These are phyloP conservation scores for Patiria pectinifera DNA, from an alignment of 53 echinoderm and acorn worm genomes.

Conservation along the genomic window DNA sequence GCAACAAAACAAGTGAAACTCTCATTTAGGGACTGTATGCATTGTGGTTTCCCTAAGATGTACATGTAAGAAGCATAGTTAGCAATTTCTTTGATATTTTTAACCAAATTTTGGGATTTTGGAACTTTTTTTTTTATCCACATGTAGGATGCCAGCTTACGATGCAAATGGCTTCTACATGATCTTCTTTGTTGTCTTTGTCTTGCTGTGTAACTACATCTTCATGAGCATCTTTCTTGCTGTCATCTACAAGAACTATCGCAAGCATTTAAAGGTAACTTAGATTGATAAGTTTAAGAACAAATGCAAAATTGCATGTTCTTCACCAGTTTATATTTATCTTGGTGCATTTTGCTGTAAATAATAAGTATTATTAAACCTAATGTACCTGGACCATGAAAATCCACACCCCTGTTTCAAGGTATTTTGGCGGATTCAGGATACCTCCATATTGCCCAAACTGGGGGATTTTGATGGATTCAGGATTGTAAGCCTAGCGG, in stretches of 20 bases:
- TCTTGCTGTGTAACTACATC: constrained; percentile 91
- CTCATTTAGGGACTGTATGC: no score
- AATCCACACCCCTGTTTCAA: no score
- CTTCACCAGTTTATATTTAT: no score
- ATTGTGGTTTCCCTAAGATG: no score
- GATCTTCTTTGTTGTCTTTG: constrained; percentile 83
- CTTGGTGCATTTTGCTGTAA: no score
- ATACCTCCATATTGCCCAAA: no score
- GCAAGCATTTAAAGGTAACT: constrained; percentile 93
- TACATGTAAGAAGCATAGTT: no score
- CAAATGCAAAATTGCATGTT: background rate
- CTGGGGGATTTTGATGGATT: no score
- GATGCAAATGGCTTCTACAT: constrained; percentile 88
- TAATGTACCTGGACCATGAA: no score
- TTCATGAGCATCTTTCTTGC: constrained; percentile 95
- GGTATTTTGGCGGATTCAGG: no score
- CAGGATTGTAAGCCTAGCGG: no score
- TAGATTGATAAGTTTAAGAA: background rate
- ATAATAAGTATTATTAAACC: background rate
- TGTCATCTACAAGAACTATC: constrained; percentile 98
- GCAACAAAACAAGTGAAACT: no score
- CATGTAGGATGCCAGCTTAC: constrained; percentile 86
- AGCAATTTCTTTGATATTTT: background rate
- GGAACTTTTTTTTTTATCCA: background rate
- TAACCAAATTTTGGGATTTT: background rate